Evolutionary conservation across 1,140 invertebrate species (phyloP), one percentile per base, ranked within the genome.

Genomic region (Heliconius eleuchia): DNA sequence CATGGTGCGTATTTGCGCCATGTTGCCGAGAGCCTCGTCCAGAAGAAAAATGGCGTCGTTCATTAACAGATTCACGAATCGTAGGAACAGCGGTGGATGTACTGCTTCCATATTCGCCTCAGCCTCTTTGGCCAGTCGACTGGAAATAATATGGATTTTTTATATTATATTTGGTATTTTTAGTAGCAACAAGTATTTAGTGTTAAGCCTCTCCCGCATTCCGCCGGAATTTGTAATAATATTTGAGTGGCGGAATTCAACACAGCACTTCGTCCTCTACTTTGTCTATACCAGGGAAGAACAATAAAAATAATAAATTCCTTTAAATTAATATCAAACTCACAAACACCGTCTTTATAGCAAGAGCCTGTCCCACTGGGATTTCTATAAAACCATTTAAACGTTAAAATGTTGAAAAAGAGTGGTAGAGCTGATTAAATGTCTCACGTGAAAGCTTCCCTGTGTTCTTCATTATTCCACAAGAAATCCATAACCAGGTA

Each of bases 31-130:
- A 1, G 98, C 98, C 92, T 99, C 98, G 90, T 99, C 98, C 77
- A 99, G 91, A 5, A 99, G 92, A 92, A 98, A 99, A 27, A 99
- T 98, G 74, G 98, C 98, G 95, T 99, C 99, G 90, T 99, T 99
- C 88, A 99, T 99, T 3, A 99, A 94, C 70, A 99, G 95, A 95
- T 99, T 99, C 27, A 99, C 96, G 91, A 99, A 99, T 76, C 98
- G 95, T 60, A 99, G 95, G 92, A 99, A 99, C 71, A 99, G 91
- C 1, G 99, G 99, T 16, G 98, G 97, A 82, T 97, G 96, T 6
- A 98, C 97, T 9, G 97, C 97, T 91, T 99, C 98, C 96, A 99
- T 99, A 88, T 98, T 97, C 6, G 94, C 88, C 92, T 99, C 97
- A 0, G 99, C 98, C 86, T 97, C 96, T 73, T 93, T 88, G 11